phyloP scores from a whole-genome alignment of 2,888 invertebrate genomes.

The Choreutis nemorana region DNA sequence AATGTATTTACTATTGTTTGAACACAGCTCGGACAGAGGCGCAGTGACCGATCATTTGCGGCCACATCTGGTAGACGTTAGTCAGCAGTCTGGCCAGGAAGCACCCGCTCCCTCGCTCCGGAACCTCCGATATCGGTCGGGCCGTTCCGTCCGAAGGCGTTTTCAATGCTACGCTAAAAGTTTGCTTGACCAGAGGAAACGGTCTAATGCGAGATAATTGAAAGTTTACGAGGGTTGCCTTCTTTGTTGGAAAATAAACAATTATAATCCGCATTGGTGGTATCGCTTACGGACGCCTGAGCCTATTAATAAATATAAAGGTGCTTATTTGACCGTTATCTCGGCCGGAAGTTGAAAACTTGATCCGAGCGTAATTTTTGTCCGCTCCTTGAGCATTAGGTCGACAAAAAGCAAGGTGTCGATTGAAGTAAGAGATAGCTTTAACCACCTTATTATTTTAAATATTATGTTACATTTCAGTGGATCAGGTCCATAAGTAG shows the following conservation, averaged over 20 bases:
- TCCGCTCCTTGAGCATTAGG: slow-evolving; percentile 43
- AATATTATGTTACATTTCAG: background rate
- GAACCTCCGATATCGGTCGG: slow-evolving; percentile 44
- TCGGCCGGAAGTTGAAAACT: slow-evolving; percentile 51
- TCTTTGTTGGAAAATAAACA: background rate
- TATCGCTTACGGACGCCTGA: slow-evolving; percentile 37
- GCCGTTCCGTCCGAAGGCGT: slow-evolving; percentile 32
- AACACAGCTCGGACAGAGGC: slow-evolving; percentile 44
- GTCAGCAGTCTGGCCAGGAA: slow-evolving; percentile 40
- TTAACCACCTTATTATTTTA: slow-evolving; percentile 19
- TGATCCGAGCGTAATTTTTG: slow-evolving; percentile 48
- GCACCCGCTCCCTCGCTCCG: slow-evolving; percentile 41
- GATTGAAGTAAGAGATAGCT: slow-evolving; percentile 51
- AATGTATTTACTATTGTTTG: slow-evolving; percentile 64
- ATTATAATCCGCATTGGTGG: slow-evolving; percentile 15
- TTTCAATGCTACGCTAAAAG: slow-evolving; percentile 35
- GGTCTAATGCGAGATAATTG: slow-evolving; percentile 48
- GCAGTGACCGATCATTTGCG: slow-evolving; percentile 12
- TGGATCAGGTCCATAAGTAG: background rate
- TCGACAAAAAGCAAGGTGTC: slow-evolving; percentile 50
- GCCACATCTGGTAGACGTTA: slow-evolving; percentile 29
- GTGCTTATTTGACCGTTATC: slow-evolving; percentile 54
- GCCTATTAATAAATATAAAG: slow-evolving; percentile 49
- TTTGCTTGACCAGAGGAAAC: slow-evolving; percentile 37
- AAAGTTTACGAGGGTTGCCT: slow-evolving; percentile 1